Evolutionary conservation across 2,888 invertebrate species (phyloP), one percentile per base, ranked within the genome.

Genomic region (Herminia tarsipennalis): DNA sequence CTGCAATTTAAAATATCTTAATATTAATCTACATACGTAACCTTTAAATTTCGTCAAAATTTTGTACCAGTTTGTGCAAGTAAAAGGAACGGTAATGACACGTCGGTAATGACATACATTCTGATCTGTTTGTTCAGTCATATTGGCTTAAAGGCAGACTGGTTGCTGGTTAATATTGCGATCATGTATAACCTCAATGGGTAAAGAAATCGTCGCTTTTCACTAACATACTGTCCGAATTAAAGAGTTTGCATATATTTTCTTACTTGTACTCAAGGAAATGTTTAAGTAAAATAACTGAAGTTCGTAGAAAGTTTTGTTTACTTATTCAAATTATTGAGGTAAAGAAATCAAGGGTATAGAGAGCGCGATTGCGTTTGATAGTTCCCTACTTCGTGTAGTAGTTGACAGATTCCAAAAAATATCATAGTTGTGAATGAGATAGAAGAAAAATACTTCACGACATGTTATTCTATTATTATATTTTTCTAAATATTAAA

Each of bases 71-170:
- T 62, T 46, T 30, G 9, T 16, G 0, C 8, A 33, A 55, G 59
- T 60, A 53, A 66, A 61, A 56, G 58, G 62, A 32, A 47, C 39
- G 54, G 20, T 45, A 60, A 21, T 61, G 52, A 63, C 60, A 63
- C 46, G 44, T 46, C 34, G 18, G 20, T 13, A 27, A 0, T n/a
- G 1, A 29, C 5, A 12, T 17, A 13, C 2, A 28, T 2, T 24
- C 13, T 12, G 8, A 25, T 4, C 13, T 3, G 27, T 21, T 43
- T 32, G 37, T 53, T 58, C 62, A 53, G 44, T 25, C 25, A 22
- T 13, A 42, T 30, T 34, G 27, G 29, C 33, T 55, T 49, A 44
- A 56, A 64, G 44, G 52, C 30, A 6, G 27, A 32, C 52, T 18
- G 20, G 32, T 65, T 52, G 40, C 53, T 37, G 14, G 22, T 66